Conservation (phyloP, 2,797 vertebrate species). For the Platalea minor region DNA sequence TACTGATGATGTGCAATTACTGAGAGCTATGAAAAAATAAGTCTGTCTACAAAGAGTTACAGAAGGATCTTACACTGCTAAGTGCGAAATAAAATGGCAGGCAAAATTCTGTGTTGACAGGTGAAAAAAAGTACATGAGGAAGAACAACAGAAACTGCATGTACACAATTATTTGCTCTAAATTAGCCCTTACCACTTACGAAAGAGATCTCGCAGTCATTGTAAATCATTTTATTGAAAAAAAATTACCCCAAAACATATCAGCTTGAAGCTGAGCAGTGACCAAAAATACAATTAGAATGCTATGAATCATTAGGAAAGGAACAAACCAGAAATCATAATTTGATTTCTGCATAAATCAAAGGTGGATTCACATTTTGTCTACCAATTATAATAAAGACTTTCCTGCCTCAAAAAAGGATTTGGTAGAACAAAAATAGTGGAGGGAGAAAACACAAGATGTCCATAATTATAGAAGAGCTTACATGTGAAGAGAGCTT, state of each 20-base stretch:
- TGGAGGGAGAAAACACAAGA: background rate
- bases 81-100: background rate
- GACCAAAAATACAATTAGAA: background rate
- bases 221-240: background rate
- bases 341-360: background rate
- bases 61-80: background rate
- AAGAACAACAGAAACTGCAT: background rate
- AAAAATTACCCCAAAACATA: background rate
- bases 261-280: background rate
- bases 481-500: background rate
- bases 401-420: background rate
- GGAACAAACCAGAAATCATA: background rate
- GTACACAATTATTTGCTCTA: background rate
- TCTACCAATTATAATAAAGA: background rate
- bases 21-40: background rate
- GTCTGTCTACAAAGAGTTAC: background rate
- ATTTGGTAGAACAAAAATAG: background rate
- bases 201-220: background rate
- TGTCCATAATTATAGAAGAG: background rate
- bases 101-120: background rate
- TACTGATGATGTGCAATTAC: background rate
- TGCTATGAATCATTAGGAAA: background rate
- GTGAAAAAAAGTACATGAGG: background rate
- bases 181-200: background rate
- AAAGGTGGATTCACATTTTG: background rate